Evolutionary conservation across 2,113 vertebrate species (phyloP), one percentile per base, ranked within the genome.

Genomic region (Scophthalmus maximus): DNA sequence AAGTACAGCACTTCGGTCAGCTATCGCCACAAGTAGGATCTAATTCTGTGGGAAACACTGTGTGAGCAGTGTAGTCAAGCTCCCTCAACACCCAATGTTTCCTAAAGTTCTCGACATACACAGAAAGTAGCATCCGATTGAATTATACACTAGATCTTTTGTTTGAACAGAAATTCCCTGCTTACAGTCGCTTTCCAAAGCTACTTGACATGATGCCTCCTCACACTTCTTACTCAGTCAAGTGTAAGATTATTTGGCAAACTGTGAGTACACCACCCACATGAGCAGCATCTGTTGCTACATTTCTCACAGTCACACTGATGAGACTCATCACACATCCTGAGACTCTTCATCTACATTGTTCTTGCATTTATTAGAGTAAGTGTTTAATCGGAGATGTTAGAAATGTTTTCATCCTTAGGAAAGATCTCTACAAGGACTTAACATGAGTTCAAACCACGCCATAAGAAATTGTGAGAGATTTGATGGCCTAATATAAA

Each of bases 221-320:
- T 58, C 81, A 76, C 64, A 62, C 58, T 58, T 70, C 75, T 83
- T 55, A 79, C 72, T 73, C 63, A 27, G 46, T 78, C 55, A 75
- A 76, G 78, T 80, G 73, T 66, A 27, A 69, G 58, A 78, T 84
- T 76, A 65, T 84, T 86, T 82, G 83, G 82, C 64, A 71, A 82
- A 78, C 51, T 65, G 46, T 68, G 70, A 71, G 64, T 12, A 52
- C 69, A 52, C 77, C 77, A 42, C 79, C 83, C 56, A 74, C 86
- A 68, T 59, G 63, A 67, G 29, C 76, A 83, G 81, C 84, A 77
- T 84, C 76, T 81, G 77, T 72, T 80, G 75, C 75, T 73, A 66
- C 61, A 76, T 80, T 78, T 77, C 52, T 60, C 32, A 46, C 67
- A 73, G 55, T 40, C 51, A 42, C 44, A 49, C 44, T 67, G 62